phyloP scores from a whole-genome alignment of 2,797 vertebrate species.

The Oreonectes daqikongensis region DNA sequence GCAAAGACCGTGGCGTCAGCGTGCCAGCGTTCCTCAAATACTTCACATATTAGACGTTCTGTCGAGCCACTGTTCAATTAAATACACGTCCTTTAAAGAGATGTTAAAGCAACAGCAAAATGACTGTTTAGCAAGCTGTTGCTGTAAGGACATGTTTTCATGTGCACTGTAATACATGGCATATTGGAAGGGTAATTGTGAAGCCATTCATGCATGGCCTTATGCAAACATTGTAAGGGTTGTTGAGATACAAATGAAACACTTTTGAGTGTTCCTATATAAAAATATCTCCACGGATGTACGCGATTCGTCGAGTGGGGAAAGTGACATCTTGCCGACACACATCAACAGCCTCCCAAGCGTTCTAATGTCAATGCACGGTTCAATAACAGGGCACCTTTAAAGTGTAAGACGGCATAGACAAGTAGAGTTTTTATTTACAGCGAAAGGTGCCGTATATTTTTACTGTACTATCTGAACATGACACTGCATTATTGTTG shows the following conservation, averaged over 20 bases:
- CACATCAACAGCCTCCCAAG: not conserved
- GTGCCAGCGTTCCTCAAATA: slow-evolving; percentile 24
- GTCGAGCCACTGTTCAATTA: slow-evolving; percentile 43
- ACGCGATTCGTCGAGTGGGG: not conserved
- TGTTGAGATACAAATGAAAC: slow-evolving; percentile 25
- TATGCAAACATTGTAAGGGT: slow-evolving; percentile 26
- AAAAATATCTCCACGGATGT: slow-evolving; percentile 12
- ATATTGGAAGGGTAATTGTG: slow-evolving; percentile 44
- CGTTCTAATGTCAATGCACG: not conserved
- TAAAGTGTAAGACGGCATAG: not conserved
- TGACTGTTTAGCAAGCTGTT: slow-evolving; percentile 54
- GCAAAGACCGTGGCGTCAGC: slow-evolving; percentile 12
- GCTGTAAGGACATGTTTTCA: slow-evolving; percentile 36
- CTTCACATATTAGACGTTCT: slow-evolving; percentile 20
- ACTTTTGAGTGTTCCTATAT: slow-evolving; percentile 29
- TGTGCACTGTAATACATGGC: slow-evolving; percentile 36
- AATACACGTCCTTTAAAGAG: slow-evolving; percentile 16
- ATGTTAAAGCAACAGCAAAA: slow-evolving; percentile 40
- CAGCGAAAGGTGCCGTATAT: not conserved
- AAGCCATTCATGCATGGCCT: slow-evolving; percentile 38
- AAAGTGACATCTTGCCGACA: not conserved
- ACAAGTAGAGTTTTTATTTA: not conserved
- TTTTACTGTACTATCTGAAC: not conserved
- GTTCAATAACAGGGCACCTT: not conserved
- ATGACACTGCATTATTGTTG: not conserved